Evolutionary conservation across 2,797 vertebrate genomes (phyloP).

Genomic region (Scarus forsteni): DNA sequence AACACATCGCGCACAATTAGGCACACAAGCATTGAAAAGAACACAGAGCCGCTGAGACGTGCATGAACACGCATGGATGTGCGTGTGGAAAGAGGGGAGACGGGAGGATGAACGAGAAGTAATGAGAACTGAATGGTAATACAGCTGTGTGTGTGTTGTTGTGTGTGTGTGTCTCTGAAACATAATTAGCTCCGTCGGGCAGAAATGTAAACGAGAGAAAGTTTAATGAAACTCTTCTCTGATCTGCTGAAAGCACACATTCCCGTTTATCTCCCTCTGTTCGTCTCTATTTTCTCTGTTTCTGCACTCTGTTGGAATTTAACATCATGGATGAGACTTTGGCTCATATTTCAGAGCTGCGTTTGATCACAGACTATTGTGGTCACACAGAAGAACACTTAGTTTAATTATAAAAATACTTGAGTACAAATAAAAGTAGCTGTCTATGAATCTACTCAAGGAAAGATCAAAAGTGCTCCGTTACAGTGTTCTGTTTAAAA

Average conservation of each 20-base stretch:
- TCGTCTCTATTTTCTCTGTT: slow-evolving; percentile 40
- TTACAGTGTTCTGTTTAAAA: too few species aligned
- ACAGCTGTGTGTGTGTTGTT: slow-evolving; percentile 30
- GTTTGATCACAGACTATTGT: slow-evolving; percentile 55
- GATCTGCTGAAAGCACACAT: slow-evolving; percentile 75
- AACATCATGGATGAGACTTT: slow-evolving; percentile 63
- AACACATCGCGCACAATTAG: slow-evolving; percentile 48
- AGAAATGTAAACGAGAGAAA: slow-evolving; percentile 79
- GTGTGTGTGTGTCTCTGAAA: slow-evolving; percentile 55
- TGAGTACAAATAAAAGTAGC: too few species aligned
- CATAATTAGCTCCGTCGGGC: slow-evolving; percentile 75
- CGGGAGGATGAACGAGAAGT: slow-evolving; percentile 54
- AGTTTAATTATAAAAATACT: too few species aligned
- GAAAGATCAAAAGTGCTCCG: too few species aligned
- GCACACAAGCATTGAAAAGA: slow-evolving; percentile 36
- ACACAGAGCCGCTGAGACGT: slow-evolving; percentile 24
- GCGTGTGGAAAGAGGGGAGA: slow-evolving; percentile 12
- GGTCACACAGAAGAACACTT: slow-evolving; percentile 13
- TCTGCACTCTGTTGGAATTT: slow-evolving; percentile 53
- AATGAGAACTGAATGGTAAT: slow-evolving; percentile 70
- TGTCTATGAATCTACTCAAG: too few species aligned
- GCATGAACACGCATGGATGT: slow-evolving; percentile 33
- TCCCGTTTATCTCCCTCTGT: slow-evolving; percentile 60
- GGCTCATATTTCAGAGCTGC: slow-evolving; percentile 53
- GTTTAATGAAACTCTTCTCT: slow-evolving; percentile 78